Percentiles rank a stretch among this genome's conserved stretches.
phyloP scores from a whole-genome alignment of 2,113 vertebrate genomes.

The Syngnathus scovelli region DNA sequence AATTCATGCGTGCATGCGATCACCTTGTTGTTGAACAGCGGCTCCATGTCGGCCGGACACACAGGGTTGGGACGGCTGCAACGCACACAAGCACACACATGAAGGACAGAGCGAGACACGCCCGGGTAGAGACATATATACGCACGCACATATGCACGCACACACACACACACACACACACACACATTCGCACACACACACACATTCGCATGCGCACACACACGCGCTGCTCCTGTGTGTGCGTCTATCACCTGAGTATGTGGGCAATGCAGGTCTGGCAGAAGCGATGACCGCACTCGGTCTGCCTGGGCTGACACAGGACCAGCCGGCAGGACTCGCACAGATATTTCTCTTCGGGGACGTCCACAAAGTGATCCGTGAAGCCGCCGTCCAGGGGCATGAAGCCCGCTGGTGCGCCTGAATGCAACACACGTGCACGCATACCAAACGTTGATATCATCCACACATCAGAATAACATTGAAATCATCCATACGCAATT shows the following conservation, averaged over 20 bases:
- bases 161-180: background rate
- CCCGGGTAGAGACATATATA: too few species aligned
- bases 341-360: constrained; percentile 90
- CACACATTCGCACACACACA: too few species aligned
- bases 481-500: background rate
- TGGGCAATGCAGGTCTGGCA: constrained; percentile 87
- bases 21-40: constrained; percentile 75
- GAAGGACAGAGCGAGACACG: too few species aligned
- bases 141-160: too few species aligned
- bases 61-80: constrained; percentile 63
- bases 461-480: background rate
- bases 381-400: constrained; percentile 85
- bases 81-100: background rate
- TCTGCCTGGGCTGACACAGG: constrained; percentile 90
- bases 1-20: background rate
- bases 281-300: constrained; percentile 94
- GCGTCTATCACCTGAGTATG: constrained; percentile 64
- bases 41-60: constrained; percentile 72
- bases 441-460: background rate
- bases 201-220: too few species aligned
- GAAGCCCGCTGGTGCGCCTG: constrained; percentile 55
- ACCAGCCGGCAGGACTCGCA: constrained; percentile 89
- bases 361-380: constrained; percentile 84
- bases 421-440: background rate
- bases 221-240: background rate